These are phyloP conservation scores for Oligia latruncula DNA, from an alignment of 2,888 invertebrate species.

Conservation along the genomic window DNA sequence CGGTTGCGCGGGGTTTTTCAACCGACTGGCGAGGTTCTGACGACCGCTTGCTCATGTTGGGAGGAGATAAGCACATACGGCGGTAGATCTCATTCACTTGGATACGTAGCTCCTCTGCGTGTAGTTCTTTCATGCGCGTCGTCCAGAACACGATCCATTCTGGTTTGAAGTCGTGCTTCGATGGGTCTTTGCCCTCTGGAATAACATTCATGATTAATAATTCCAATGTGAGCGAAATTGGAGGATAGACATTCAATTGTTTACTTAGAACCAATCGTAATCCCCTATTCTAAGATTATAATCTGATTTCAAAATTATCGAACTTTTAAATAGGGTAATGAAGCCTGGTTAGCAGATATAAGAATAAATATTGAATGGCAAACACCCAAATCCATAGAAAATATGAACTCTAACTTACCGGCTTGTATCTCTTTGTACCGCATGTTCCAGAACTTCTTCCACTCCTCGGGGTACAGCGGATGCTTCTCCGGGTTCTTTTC, in stretches of 20 bases:
- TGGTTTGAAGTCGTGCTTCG: slow-evolving; percentile 95
- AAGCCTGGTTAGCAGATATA: neutral
- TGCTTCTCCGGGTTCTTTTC: slow-evolving; percentile 97
- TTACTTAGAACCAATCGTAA: neutral
- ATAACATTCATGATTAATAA: slow-evolving; percentile 7
- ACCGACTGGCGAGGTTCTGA: slow-evolving; percentile 32
- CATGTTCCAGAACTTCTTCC: slow-evolving; percentile 97
- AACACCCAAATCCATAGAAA: too few relatives aligned
- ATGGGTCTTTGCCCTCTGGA: slow-evolving; percentile 92
- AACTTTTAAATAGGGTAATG: neutral
- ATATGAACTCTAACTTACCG: slow-evolving; percentile 73
- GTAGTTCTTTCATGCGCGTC: slow-evolving; percentile 94
- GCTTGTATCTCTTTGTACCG: slow-evolving; percentile 94
- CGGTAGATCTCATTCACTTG: slow-evolving; percentile 93
- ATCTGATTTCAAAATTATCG: neutral
- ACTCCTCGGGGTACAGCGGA: slow-evolving; percentile 96
- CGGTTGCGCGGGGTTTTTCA: slow-evolving; percentile 36
- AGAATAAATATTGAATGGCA: neutral
- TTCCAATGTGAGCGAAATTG: neutral
- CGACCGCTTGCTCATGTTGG: slow-evolving; percentile 67
- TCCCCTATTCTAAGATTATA: neutral
- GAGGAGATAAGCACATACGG: slow-evolving; percentile 88
- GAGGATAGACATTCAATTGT: neutral
- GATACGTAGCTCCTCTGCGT: slow-evolving; percentile 92
- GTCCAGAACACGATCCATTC: slow-evolving; percentile 97